These are phyloP conservation scores for Athrips mouffetella DNA, from an alignment of 2,888 invertebrate genomes.

Conservation along the genomic window DNA sequence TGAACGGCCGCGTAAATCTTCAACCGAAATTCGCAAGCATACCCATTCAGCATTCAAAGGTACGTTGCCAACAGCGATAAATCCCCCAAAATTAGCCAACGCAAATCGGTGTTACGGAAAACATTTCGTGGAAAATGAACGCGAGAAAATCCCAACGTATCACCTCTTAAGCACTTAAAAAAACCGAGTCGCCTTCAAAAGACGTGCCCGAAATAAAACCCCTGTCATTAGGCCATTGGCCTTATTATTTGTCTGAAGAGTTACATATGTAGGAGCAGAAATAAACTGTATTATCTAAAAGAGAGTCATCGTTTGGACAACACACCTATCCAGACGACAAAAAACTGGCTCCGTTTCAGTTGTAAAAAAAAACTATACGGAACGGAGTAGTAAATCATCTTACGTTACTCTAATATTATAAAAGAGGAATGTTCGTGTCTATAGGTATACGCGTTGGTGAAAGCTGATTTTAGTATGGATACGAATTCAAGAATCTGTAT, in stretches of 20 bases:
- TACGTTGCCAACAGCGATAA: slow-evolving; percentile 9
- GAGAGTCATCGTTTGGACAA: slow-evolving; percentile 45
- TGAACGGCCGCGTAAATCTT: too few relatives aligned
- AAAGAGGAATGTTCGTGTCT: too few relatives aligned
- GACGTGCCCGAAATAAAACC: slow-evolving; percentile 43
- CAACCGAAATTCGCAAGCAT: background rate
- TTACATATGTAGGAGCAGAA: slow-evolving; percentile 71
- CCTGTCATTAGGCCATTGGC: slow-evolving; percentile 77
- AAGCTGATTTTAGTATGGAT: too few relatives aligned
- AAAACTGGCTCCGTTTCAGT: slow-evolving; percentile 64
- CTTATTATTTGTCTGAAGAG: slow-evolving; percentile 74
- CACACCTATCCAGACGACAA: slow-evolving; percentile 47
- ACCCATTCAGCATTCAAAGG: background rate
- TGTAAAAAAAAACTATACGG: slow-evolving; percentile 37
- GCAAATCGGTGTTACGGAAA: slow-evolving; percentile 8
- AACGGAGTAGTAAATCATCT: slow-evolving; percentile 53
- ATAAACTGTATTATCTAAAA: slow-evolving; percentile 73
- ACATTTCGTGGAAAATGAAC: slow-evolving; percentile 3
- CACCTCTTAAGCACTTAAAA: slow-evolving; percentile 43
- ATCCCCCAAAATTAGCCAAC: slow-evolving; percentile 9
- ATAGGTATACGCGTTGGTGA: too few relatives aligned
- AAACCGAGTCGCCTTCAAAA: slow-evolving; percentile 55
- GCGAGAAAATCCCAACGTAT: slow-evolving; percentile 33
- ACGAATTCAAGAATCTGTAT: too few relatives aligned
- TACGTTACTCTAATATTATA: too few relatives aligned